Percentiles rank a stretch among this genome's conserved stretches.
Evolutionary conservation across 2,797 vertebrate species (phyloP).

Genomic region (Tenualosa thibaudeaui): DNA sequence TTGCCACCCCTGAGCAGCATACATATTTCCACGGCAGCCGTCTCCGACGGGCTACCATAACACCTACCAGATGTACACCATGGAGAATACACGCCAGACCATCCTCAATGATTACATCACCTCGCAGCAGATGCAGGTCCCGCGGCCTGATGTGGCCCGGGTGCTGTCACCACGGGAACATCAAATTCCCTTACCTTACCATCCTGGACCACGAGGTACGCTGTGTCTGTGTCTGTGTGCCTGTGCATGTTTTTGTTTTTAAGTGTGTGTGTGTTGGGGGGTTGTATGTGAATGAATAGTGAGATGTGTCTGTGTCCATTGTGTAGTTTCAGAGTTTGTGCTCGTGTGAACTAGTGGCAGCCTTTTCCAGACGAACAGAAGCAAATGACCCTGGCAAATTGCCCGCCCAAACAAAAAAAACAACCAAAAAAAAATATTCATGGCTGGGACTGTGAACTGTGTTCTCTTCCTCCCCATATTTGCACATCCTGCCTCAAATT

Average conservation of each 20-base stretch:
- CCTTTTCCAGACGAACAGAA: constrained; percentile 82
- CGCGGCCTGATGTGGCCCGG: constrained; percentile 86
- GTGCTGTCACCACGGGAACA: constrained; percentile 92
- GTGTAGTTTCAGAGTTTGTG: constrained; percentile 48
- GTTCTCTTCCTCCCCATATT: neutral
- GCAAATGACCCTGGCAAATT: constrained; percentile 79
- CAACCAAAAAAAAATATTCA: constrained; percentile 29
- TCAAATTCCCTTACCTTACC: constrained; percentile 83
- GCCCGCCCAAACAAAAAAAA: constrained; percentile 19
- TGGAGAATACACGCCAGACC: constrained; percentile 98
- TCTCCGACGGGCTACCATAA: constrained; percentile 94
- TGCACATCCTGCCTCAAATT: neutral
- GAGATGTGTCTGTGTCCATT: constrained; percentile 34
- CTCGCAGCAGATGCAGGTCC: constrained; percentile 97
- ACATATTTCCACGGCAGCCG: constrained; percentile 94
- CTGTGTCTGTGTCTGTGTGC: constrained; percentile 18
- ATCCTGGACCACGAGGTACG: constrained; percentile 86
- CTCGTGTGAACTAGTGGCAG: constrained; percentile 76
- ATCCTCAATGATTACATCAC: constrained; percentile 99
- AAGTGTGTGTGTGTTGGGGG: neutral
- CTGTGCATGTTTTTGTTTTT: neutral
- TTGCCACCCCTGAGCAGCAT: constrained; percentile 67
- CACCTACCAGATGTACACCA: constrained; percentile 96
- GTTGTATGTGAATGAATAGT: neutral
- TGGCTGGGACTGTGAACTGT: constrained; percentile 57